These are phyloP conservation scores for Chiroxiphia lanceolata DNA, from an alignment of 2,797 vertebrate species.

Conservation along the genomic window DNA sequence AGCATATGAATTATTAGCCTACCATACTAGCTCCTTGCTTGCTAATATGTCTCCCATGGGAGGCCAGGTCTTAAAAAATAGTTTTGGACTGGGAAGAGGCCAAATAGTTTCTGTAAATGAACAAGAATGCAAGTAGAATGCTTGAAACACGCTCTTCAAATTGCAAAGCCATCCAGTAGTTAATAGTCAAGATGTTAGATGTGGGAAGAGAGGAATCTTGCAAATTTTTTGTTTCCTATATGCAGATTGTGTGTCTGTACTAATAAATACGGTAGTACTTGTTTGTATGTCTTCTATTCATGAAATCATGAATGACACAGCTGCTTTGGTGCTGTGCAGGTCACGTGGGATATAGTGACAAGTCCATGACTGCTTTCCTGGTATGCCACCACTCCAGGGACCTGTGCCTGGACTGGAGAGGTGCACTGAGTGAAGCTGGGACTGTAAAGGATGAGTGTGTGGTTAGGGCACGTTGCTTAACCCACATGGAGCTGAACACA, in stretches of 20 bases:
- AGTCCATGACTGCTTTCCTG: background rate
- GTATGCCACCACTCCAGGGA: background rate
- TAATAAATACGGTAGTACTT: background rate
- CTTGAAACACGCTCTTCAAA: background rate
- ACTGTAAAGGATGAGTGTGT: fast-evolving
- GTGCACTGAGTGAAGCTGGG: background rate
- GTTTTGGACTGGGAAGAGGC: background rate
- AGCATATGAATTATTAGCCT: background rate
- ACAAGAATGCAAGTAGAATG: background rate
- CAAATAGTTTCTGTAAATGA: background rate
- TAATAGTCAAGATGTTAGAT: background rate
- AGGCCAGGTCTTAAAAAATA: background rate
- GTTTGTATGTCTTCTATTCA: background rate
- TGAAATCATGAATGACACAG: background rate
- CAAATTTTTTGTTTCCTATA: background rate
- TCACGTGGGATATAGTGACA: background rate
- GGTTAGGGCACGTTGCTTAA: background rate
- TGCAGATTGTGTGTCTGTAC: background rate
- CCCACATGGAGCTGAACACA: background rate
- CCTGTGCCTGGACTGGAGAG: background rate
- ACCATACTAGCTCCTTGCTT: background rate
- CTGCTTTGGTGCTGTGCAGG: background rate
- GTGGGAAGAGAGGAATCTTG: background rate
- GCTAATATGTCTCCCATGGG: background rate
- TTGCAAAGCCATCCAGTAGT: background rate